These are phyloP conservation scores for Xestobium rufovillosum DNA, from an alignment of 2,888 invertebrate genomes.

Conservation along the genomic window DNA sequence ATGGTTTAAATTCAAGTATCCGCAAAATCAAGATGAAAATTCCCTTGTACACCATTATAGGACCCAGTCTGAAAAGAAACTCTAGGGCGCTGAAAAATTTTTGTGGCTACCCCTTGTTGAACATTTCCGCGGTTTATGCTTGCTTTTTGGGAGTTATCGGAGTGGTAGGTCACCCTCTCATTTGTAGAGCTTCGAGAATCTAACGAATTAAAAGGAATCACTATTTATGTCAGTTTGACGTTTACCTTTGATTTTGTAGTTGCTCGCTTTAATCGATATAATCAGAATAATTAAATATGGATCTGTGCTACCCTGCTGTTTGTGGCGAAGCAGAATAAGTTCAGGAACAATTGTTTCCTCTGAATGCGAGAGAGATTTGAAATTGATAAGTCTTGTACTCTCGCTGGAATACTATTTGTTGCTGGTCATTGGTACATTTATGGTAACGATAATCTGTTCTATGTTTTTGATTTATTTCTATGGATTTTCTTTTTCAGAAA, in stretches of 20 bases:
- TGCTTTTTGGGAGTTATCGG: conserved; percentile 36
- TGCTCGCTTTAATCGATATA: conserved; percentile 36
- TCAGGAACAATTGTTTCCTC: conserved; percentile 30
- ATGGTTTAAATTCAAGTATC: too few relatives aligned
- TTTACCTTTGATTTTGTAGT: conserved; percentile 25
- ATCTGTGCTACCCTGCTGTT: conserved; percentile 32
- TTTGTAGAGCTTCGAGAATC: background rate
- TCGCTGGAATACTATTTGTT: conserved; percentile 37
- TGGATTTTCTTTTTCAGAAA: conserved; percentile 28
- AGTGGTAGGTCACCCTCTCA: conserved; percentile 29
- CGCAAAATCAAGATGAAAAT: conserved; percentile 34
- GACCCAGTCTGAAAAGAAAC: conserved; percentile 29
- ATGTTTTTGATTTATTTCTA: background rate
- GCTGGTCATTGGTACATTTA: conserved; percentile 33
- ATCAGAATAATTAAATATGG: conserved; percentile 35
- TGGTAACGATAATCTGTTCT: conserved; percentile 28
- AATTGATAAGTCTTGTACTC: conserved; percentile 36
- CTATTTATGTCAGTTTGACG: conserved; percentile 6
- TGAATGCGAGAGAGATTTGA: conserved; percentile 37
- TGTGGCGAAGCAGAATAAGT: conserved; percentile 31
- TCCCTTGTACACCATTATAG: conserved; percentile 32
- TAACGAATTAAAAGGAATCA: conserved; percentile 5
- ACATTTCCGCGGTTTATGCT: conserved; percentile 33
- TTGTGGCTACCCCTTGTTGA: conserved; percentile 31
- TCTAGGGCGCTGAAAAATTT: conserved; percentile 26